phyloP scores from a whole-genome alignment of 2,113 vertebrate species.

The Hydrolagus affinis region DNA sequence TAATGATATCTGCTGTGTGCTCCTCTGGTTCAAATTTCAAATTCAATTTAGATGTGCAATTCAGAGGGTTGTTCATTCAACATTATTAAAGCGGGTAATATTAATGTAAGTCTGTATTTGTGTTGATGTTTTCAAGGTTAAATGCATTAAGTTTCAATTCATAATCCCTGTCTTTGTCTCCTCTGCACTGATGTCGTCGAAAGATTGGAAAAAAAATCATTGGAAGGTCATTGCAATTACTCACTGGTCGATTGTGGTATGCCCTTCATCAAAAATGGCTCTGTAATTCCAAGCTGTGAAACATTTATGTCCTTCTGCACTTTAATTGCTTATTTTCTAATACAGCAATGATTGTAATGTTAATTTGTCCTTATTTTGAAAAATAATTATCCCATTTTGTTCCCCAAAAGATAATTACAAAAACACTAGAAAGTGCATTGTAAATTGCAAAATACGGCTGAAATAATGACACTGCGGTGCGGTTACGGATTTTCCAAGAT shows the following conservation, averaged over 20 bases:
- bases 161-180: constrained; percentile 18
- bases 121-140: constrained; percentile 1
- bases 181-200: neutral
- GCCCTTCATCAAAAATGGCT: constrained; percentile 27
- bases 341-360: neutral
- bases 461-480: neutral
- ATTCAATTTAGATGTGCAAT: neutral
- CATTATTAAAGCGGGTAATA: neutral
- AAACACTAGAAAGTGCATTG: neutral
- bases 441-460: constrained; percentile 1
- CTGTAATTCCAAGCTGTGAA: constrained; percentile 16
- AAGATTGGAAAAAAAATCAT: constrained; percentile 13
- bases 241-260: neutral
- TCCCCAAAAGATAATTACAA: neutral
- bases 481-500: neutral
- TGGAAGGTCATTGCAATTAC: constrained; percentile 26
- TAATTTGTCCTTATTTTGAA: neutral
- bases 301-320: neutral
- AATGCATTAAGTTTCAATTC: constrained; percentile 14
- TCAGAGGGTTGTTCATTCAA: neutral
- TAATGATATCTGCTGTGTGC: neutral
- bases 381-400: neutral
- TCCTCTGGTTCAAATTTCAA: neutral
- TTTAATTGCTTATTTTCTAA: constrained; percentile 1
- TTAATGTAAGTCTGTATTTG: neutral